Percentiles rank a stretch among this genome's conserved stretches.
These are phyloP conservation scores for Panzeria rudis DNA, from an alignment of 2,888 invertebrate genomes.

Conservation along the genomic window DNA sequence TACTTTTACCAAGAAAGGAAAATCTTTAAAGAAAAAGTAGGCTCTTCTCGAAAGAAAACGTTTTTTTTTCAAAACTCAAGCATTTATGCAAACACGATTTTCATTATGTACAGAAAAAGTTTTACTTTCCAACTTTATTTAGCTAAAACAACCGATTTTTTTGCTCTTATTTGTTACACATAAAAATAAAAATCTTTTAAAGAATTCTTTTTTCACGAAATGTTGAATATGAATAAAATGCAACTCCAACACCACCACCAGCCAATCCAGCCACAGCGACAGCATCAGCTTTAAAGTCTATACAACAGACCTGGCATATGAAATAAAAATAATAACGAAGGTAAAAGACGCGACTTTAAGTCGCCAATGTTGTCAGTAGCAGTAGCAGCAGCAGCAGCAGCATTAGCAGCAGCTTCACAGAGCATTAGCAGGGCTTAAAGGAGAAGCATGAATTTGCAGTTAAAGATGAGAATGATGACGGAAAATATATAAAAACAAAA, in stretches of 20 bases:
- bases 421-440: slow-evolving; percentile 15
- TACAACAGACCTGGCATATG: slow-evolving; percentile 63
- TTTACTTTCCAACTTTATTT: slow-evolving; percentile 30
- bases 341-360: slow-evolving; percentile 74
- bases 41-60: slow-evolving; percentile 8
- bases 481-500: not conserved
- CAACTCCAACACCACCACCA: slow-evolving; percentile 27
- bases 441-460: not conserved
- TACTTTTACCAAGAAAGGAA: not conserved
- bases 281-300: slow-evolving; percentile 36
- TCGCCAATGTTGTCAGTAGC: slow-evolving; percentile 73
- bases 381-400: slow-evolving; percentile 23
- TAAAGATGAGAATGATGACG: slow-evolving; percentile 2
- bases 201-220: slow-evolving; percentile 28
- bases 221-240: slow-evolving; percentile 18
- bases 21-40: not conserved
- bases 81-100: slow-evolving; percentile 49
- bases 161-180: not conserved
- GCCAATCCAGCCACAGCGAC: not conserved
- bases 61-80: not conserved
- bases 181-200: slow-evolving; percentile 31
- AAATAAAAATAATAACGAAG: slow-evolving; percentile 70
- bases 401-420: slow-evolving; percentile 5
- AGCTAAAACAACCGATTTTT: slow-evolving; percentile 36
- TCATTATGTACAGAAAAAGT: not conserved